These are phyloP conservation scores for Phaethon lepturus DNA, from an alignment of 2,113 vertebrate species.

Conservation along the genomic window DNA sequence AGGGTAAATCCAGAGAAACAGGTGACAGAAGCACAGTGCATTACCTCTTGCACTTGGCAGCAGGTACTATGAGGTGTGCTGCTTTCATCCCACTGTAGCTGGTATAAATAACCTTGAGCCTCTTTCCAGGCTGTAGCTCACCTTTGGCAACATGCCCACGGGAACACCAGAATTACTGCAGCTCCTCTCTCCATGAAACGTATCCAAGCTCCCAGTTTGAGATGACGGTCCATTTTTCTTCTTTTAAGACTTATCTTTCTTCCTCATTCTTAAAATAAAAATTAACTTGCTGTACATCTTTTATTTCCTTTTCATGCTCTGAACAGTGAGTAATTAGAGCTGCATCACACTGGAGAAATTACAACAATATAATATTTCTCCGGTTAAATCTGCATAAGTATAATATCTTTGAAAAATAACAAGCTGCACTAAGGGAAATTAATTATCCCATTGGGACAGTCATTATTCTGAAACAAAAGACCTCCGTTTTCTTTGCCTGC, in stretches of 20 bases:
- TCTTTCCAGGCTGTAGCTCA: neutral
- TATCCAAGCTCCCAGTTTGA: neutral
- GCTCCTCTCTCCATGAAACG: neutral
- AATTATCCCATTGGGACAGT: conserved; percentile 39
- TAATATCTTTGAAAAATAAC: conserved; percentile 51
- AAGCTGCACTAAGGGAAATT: conserved; percentile 38
- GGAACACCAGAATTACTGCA: neutral
- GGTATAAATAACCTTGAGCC: neutral
- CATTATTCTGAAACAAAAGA: conserved; percentile 20
- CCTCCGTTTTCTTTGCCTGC: neutral
- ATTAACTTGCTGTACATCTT: neutral
- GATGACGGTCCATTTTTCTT: neutral
- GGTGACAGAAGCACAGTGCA: neutral
- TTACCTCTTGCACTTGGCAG: neutral
- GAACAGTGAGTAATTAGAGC: conserved; percentile 36
- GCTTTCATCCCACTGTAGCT: neutral
- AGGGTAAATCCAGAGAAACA: neutral
- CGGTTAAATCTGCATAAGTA: conserved; percentile 38
- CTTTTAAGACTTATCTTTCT: neutral
- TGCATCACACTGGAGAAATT: conserved; percentile 11
- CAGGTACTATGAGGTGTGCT: neutral
- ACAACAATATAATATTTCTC: conserved; percentile 19
- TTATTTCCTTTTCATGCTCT: conserved; percentile 13
- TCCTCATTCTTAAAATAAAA: neutral
- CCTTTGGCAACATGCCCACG: neutral